Conservation (phyloP, 2,113 vertebrate species). For the Ivindomyrus marchei region DNA sequence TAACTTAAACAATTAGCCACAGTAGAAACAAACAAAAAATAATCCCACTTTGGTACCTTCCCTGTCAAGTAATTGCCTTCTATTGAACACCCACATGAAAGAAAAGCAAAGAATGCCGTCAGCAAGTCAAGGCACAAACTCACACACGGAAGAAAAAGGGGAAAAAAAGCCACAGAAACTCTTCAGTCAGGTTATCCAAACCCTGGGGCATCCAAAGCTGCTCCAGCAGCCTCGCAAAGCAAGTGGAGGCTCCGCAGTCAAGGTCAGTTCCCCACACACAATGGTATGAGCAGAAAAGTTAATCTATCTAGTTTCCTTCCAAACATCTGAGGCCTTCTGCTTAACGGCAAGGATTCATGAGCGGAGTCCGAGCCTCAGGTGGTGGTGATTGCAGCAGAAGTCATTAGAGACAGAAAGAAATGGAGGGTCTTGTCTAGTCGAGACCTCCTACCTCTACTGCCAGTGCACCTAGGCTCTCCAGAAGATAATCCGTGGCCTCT, state of each 20-base stretch:
- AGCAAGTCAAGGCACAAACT: background rate
- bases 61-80: background rate
- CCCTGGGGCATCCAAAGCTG: background rate
- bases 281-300: background rate
- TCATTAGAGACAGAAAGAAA: background rate
- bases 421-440: background rate
- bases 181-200: background rate
- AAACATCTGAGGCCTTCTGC: background rate
- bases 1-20: background rate
- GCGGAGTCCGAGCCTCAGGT: background rate
- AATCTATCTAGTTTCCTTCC: background rate
- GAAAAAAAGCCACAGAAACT: background rate
- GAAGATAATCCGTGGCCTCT: conserved; percentile 63
- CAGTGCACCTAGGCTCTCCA: conserved; percentile 63
- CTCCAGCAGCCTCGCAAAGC: background rate
- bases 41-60: background rate
- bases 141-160: background rate
- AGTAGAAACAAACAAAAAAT: background rate
- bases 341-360: background rate
- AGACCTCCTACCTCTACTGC: conserved; percentile 67
- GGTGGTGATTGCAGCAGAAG: background rate
- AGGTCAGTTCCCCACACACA: background rate
- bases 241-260: background rate
- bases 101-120: background rate
- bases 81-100: background rate